Percentiles rank a stretch among this genome's conserved stretches.
Conservation (phyloP, 2,113 vertebrate genomes). For the Apteryx mantelli region DNA sequence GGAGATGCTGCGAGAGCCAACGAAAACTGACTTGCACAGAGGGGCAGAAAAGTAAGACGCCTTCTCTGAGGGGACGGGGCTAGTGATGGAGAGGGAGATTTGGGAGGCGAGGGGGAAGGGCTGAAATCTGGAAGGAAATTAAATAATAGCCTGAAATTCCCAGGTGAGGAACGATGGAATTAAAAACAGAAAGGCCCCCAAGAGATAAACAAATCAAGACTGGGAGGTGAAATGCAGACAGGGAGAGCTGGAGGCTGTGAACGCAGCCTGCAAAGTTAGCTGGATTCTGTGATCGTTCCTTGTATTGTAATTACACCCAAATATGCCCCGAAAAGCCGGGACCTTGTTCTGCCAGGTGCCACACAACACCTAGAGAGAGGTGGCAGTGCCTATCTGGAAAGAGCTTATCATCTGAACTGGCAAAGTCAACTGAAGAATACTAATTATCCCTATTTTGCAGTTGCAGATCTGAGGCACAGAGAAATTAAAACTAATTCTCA, state of each 20-base stretch:
- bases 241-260: not conserved
- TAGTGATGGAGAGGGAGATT: not conserved
- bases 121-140: conserved; percentile 61
- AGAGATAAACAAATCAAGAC: conserved; percentile 48
- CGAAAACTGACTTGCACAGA: conserved; percentile 30
- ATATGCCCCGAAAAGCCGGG: accelerated
- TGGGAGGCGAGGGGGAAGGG: conserved; percentile 38
- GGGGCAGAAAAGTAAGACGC: conserved; percentile 43
- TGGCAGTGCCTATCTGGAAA: not conserved
- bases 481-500: not conserved
- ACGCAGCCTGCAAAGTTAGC: not conserved
- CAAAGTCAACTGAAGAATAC: not conserved
- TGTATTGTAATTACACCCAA: accelerated
- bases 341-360: not conserved
- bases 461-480: not conserved
- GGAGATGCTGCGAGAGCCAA: conserved; percentile 56
- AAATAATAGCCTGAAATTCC: conserved; percentile 71
- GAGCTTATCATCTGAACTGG: not conserved
- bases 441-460: not conserved
- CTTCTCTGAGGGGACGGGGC: conserved; percentile 3
- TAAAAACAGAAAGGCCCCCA: conserved; percentile 56
- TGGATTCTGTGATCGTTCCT: not conserved
- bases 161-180: conserved; percentile 71
- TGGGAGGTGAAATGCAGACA: not conserved
- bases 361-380: accelerated